Conservation (phyloP, 2,888 invertebrate species). For the Lomographa bimaculata region DNA sequence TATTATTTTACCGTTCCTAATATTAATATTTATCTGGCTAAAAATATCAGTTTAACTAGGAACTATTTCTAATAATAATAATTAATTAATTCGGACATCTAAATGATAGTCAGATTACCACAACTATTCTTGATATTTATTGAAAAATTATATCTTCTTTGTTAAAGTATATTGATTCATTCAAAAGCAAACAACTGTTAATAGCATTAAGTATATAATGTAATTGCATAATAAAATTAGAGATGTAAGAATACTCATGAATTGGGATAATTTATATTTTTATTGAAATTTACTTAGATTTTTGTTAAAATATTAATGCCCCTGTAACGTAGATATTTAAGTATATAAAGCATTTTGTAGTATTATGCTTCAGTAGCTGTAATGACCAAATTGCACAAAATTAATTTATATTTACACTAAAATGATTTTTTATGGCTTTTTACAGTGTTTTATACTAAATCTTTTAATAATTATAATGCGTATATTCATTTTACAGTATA, state of each 20-base stretch:
- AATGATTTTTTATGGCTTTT: constrained; percentile 1
- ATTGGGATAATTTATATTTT: constrained; percentile 7
- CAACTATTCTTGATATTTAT: too few relatives aligned
- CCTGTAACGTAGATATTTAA: constrained; percentile 4
- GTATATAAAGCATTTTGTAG: constrained; percentile 14
- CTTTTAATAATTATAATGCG: too few relatives aligned
- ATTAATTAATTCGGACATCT: too few relatives aligned
- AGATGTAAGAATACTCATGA: constrained; percentile 25
- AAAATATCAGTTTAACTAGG: too few relatives aligned
- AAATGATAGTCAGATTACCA: too few relatives aligned
- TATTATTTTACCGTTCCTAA: too few relatives aligned
- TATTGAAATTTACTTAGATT: constrained; percentile 13
- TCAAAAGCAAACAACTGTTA: constrained; percentile 10
- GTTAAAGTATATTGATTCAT: constrained; percentile 16
- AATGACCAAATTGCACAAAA: constrained; percentile 11
- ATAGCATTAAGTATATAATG: constrained; percentile 10
- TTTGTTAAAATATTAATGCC: constrained; percentile 6
- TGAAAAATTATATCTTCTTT: too few relatives aligned
- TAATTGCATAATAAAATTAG: constrained; percentile 19
- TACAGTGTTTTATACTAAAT: not conserved
- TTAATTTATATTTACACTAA: constrained; percentile 2
- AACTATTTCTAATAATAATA: too few relatives aligned
- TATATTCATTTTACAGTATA: too few relatives aligned
- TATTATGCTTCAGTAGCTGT: too few relatives aligned
- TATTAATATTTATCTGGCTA: too few relatives aligned